phyloP scores from a whole-genome alignment of 2,888 invertebrate genomes.

The Trissonchulus latispiculum region DNA sequence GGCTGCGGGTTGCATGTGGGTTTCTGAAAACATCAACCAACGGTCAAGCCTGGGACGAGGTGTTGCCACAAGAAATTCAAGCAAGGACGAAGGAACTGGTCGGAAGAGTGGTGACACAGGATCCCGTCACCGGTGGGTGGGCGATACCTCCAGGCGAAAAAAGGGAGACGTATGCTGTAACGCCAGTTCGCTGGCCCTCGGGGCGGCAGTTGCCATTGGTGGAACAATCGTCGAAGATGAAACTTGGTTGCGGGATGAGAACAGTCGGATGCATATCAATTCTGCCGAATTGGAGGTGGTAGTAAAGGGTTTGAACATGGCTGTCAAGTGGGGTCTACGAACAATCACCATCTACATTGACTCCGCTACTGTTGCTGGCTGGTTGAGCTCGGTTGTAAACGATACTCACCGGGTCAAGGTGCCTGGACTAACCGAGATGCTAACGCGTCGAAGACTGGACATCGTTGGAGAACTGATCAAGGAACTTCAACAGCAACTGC shows the following conservation, averaged over 20 bases:
- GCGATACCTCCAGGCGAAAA: background rate
- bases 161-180: conserved; percentile 7
- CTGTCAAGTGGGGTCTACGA: background rate
- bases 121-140: conserved; percentile 7
- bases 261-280: conserved; percentile 11
- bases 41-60: conserved; percentile 9
- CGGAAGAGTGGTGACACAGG: background rate
- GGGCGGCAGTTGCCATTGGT: conserved; percentile 1
- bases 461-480: conserved; percentile 10
- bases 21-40: background rate
- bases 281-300: conserved; percentile 8
- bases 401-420: background rate
- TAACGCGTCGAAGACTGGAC: conserved; percentile 1
- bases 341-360: background rate
- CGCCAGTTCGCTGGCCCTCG: conserved; percentile 3
- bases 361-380: conserved; percentile 13
- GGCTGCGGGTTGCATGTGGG: conserved; percentile 8
- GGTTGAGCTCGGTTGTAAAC: background rate
- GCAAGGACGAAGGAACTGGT: background rate
- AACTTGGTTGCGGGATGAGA: conserved; percentile 6
- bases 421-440: background rate
- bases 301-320: conserved; percentile 13
- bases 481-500: background rate
- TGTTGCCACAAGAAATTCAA: background rate
- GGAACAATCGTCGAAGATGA: conserved; percentile 9